phyloP scores from a whole-genome alignment of 2,888 invertebrate genomes.

The Acleris emargana region DNA sequence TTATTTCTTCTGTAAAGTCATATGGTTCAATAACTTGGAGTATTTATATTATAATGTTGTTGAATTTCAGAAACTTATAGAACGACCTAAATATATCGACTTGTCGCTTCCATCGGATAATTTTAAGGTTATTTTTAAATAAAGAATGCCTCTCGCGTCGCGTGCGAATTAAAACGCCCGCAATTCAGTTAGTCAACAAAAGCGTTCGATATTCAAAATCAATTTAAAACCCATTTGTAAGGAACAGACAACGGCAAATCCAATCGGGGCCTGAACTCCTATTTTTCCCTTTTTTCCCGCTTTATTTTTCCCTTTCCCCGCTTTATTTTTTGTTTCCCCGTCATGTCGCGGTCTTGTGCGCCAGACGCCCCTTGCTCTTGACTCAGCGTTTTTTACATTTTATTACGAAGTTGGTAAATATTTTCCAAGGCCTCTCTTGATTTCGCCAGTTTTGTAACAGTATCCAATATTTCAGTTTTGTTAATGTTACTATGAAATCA shows the following conservation, averaged over 20 bases:
- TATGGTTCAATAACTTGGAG: too few relatives aligned
- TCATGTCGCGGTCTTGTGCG: conserved; percentile 79
- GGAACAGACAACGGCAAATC: conserved; percentile 81
- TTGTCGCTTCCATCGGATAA: not conserved
- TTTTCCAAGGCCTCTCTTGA: conserved; percentile 69
- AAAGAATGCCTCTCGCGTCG: not conserved
- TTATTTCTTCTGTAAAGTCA: too few relatives aligned
- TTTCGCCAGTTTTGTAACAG: conserved; percentile 62
- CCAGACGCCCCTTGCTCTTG: conserved; percentile 80
- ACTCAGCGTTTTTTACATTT: conserved; percentile 79
- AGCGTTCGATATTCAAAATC: conserved; percentile 74
- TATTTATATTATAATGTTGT: too few relatives aligned
- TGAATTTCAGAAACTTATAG: too few relatives aligned
- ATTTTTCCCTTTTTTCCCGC: conserved; percentile 61
- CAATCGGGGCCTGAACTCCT: conserved; percentile 74
- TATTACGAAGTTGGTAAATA: conserved; percentile 80
- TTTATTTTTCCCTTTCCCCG: conserved; percentile 40
- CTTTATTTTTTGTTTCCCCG: conserved; percentile 69
- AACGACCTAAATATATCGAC: too few relatives aligned
- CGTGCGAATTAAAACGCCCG: conserved; percentile 17
- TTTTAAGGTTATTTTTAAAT: not conserved
- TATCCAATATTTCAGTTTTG: conserved; percentile 35
- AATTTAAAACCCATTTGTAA: conserved; percentile 81
- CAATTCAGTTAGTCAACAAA: conserved; percentile 60
- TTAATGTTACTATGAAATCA: conserved; percentile 4